Evolutionary conservation across 2,113 vertebrate genomes (phyloP), one percentile per base, ranked within the genome.

Genomic region (Melospiza melodia): DNA sequence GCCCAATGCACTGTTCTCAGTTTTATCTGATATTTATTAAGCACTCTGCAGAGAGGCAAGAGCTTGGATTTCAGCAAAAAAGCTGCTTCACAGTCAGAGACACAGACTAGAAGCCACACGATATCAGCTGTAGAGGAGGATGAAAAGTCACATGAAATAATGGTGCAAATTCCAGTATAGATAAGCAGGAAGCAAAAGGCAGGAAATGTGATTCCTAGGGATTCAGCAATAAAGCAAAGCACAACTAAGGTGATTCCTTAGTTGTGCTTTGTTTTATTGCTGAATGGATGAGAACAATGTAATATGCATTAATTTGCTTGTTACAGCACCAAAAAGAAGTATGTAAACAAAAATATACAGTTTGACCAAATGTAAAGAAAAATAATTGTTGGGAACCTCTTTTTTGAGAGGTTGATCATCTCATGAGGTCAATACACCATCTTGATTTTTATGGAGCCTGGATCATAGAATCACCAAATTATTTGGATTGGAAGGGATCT

Each of bases 71-170:
- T 75, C 67, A 61, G 44, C 33, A 15, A 22, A 67, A 72, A 90
- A 81, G 61, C 84, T 94, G 67, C 35, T 95, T 85, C 90, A 52
- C 48, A 77, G 63, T 79, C 57, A 81, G 76, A 93, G 88, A 49
- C 79, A 93, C 65, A 72, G 81, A 75, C 33, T 21, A 54, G 75
- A 71, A 74, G 52, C 72, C 23, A 8, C 28, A 10, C 55, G 71
- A 61, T 75, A 57, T 72, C 80, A 89, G 0, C 55, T 52, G 33
- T 51, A 43, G 73, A 75, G 84, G 86, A 71, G 68, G 85, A 59
- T 72, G 68, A 78, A 84, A 89, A 83, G 20, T 80, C 39, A 30
- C 0, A 0, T 0, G 0, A 57, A 39, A 12, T 87, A 80, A 51
- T 0, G 1, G 13, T 79, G 57, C 75, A 51, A 86, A 90, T 67